Conservation (phyloP, 2,888 invertebrate species). For the Clitarchus hookeri region DNA sequence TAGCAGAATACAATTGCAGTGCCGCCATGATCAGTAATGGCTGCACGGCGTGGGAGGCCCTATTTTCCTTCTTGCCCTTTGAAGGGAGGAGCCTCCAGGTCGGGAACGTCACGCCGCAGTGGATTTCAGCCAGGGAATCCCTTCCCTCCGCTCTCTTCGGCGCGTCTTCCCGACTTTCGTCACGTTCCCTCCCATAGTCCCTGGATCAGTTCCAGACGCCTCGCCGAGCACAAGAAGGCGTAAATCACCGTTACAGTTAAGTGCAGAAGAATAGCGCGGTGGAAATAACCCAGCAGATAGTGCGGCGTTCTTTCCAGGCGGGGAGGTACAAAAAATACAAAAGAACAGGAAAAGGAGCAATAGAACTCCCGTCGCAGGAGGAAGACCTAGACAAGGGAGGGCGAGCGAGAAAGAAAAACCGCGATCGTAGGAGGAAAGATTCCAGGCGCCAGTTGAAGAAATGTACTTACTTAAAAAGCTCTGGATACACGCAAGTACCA, state of each 20-base stretch:
- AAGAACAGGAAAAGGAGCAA: conserved; percentile 8
- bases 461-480: not conserved
- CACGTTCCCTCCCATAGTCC: conserved; percentile 1
- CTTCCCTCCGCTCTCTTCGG: not conserved
- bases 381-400: not conserved
- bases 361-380: not conserved
- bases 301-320: not conserved
- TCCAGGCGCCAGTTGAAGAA: not conserved
- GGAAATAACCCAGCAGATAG: conserved; percentile 5
- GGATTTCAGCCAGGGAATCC: not conserved
- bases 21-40: too few species aligned
- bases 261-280: not conserved
- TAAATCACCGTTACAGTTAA: conserved; percentile 14
- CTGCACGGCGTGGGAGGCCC: too few species aligned
- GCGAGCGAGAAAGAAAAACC: not conserved
- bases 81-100: not conserved
- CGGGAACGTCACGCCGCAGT: not conserved
- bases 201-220: conserved; percentile 9
- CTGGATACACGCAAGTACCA: not conserved
- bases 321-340: conserved; percentile 3
- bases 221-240: not conserved
- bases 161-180: conserved; percentile 18
- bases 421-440: not conserved
- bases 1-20: too few species aligned
- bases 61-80: not conserved